phyloP scores from a whole-genome alignment of 2,113 vertebrate genomes.

The Tragulus kanchil region DNA sequence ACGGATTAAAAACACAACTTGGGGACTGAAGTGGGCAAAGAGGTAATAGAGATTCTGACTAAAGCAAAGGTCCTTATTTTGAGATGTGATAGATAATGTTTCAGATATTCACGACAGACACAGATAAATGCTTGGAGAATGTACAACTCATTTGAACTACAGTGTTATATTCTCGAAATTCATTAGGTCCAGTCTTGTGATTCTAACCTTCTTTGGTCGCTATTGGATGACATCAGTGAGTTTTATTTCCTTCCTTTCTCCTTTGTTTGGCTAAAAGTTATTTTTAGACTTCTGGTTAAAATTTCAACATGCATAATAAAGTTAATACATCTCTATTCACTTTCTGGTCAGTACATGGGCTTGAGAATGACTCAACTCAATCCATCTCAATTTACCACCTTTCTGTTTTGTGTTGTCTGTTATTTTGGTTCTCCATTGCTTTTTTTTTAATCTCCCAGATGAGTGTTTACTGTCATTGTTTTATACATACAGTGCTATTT shows the following conservation, averaged over 20 bases:
- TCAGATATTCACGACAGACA: not conserved
- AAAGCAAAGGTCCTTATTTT: not conserved
- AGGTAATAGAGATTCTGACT: constrained; percentile 43
- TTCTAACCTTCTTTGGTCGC: not conserved
- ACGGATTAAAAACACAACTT: not conserved
- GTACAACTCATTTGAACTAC: not conserved
- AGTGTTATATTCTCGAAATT: not conserved
- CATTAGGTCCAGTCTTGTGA: not conserved
- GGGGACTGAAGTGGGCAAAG: not conserved
- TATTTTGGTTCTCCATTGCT: not conserved
- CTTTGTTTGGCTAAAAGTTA: not conserved
- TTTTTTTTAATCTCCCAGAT: not conserved
- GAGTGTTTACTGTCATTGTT: not conserved
- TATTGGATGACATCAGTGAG: not conserved
- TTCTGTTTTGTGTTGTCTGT: not conserved
- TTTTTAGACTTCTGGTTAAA: not conserved
- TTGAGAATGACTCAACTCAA: not conserved
- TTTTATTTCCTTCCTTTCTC: not conserved
- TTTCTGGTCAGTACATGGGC: not conserved
- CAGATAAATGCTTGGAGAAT: not conserved
- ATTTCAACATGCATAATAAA: not conserved
- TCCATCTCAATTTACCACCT: not conserved
- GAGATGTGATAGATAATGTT: not conserved
- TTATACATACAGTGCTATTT: not conserved
- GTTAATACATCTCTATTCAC: not conserved